Conservation (phyloP, 2,113 vertebrate species). For the Anguilla japonica region DNA sequence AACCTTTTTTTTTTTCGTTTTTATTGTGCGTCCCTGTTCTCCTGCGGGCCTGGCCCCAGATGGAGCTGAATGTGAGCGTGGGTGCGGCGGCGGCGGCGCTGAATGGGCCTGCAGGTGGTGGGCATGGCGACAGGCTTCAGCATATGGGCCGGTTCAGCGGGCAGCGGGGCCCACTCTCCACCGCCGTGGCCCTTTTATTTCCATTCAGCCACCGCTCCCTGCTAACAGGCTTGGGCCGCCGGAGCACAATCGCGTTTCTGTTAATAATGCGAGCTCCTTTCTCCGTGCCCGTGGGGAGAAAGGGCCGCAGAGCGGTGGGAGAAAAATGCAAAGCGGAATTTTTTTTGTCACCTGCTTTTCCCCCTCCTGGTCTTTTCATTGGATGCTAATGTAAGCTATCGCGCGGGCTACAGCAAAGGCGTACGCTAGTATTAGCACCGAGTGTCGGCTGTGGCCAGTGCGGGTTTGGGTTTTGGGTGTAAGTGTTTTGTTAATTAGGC, state of each 20-base stretch:
- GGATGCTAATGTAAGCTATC: slow-evolving; percentile 14
- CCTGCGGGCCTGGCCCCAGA: background rate
- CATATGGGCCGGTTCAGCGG: slow-evolving; percentile 51
- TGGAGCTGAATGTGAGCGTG: slow-evolving; percentile 40
- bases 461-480: no score
- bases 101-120: slow-evolving; percentile 52
- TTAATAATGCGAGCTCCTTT: slow-evolving; percentile 43
- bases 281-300: slow-evolving; percentile 13
- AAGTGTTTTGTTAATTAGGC: no score
- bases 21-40: slow-evolving; percentile 24
- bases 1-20: slow-evolving; percentile 43
- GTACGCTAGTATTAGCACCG: no score
- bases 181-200: slow-evolving; percentile 32
- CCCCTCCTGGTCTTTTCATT: slow-evolving; percentile 5
- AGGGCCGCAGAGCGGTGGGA: slow-evolving; percentile 34
- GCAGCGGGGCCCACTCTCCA: slow-evolving; percentile 26
- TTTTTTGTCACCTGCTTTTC: slow-evolving; percentile 42
- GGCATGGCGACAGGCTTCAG: slow-evolving; percentile 47
- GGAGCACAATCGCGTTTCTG: no score
- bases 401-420: no score
- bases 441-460: no score
- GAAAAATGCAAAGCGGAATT: slow-evolving; percentile 33
- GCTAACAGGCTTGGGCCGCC: slow-evolving; percentile 45
- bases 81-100: background rate
- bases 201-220: slow-evolving; percentile 46